Evolutionary conservation across 2,888 invertebrate genomes (phyloP).

Genomic region (Drosophila paucipuncta): DNA sequence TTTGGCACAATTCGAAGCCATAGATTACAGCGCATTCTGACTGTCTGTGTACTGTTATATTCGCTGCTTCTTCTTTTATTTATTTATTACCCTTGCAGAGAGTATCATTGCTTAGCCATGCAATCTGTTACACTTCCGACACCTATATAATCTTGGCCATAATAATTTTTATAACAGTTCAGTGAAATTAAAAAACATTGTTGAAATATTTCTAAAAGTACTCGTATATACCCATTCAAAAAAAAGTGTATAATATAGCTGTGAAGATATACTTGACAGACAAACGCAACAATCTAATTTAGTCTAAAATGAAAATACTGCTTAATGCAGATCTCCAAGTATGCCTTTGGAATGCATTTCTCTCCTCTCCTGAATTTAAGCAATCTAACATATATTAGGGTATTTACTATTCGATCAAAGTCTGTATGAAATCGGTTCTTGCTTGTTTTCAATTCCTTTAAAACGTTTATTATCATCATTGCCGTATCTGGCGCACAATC

Average conservation of each 20-base stretch:
- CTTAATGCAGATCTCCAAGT: background rate
- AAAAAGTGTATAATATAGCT: background rate
- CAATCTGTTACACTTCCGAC: background rate
- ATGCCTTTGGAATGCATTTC: background rate
- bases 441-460: slow-evolving; percentile 59
- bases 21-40: slow-evolving; percentile 42
- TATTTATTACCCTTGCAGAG: background rate
- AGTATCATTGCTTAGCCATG: background rate
- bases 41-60: slow-evolving; percentile 23
- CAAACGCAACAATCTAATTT: background rate
- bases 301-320: background rate
- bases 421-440: background rate
- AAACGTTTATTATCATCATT: slow-evolving; percentile 67
- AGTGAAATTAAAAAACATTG: background rate
- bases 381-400: background rate
- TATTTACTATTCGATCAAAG: background rate
- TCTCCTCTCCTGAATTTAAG: background rate
- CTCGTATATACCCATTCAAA: background rate
- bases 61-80: background rate
- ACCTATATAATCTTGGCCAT: background rate
- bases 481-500: slow-evolving; percentile 64
- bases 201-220: background rate
- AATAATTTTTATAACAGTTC: background rate
- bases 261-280: background rate
- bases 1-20: slow-evolving; percentile 41